A percentile compares a stretch with the other conserved stretches of the same genome.
These are phyloP conservation scores for Pseudococcus viburni DNA, from an alignment of 2,888 invertebrate species.

Conservation along the genomic window DNA sequence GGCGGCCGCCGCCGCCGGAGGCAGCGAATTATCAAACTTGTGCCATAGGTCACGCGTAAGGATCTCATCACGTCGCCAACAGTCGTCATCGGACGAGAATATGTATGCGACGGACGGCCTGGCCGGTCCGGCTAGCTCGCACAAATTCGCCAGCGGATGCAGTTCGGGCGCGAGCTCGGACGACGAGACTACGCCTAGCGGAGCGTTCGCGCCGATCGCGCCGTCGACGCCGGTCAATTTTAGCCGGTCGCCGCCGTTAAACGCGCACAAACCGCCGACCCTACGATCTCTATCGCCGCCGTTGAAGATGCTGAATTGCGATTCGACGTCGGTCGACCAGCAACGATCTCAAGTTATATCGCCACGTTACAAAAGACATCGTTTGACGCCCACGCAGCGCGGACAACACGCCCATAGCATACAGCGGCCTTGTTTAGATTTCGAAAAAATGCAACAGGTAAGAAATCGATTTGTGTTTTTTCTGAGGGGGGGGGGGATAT, in stretches of 20 bases:
- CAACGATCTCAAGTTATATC: conserved; percentile 59
- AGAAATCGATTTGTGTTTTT: conserved; percentile 69
- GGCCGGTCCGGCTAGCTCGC: conserved; percentile 69
- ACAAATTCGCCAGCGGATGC: conserved; percentile 66
- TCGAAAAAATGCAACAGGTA: conserved; percentile 98
- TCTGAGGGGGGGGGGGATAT: no score
- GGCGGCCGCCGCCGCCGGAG: conserved; percentile 63
- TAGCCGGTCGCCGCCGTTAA: conserved; percentile 90
- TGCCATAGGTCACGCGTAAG: conserved; percentile 58
- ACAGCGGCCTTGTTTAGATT: conserved; percentile 92
- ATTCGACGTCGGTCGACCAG: conserved; percentile 62
- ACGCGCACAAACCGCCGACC: conserved; percentile 74
- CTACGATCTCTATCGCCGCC: conserved; percentile 72
- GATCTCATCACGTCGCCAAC: conserved; percentile 60
- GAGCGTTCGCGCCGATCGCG: conserved; percentile 62
- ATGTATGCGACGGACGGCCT: conserved; percentile 37
- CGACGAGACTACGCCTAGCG: conserved; percentile 61
- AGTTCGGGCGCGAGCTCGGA: conserved; percentile 77
- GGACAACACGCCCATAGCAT: conserved; percentile 71
- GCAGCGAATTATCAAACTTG: conserved; percentile 65
- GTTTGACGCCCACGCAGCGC: conserved; percentile 71
- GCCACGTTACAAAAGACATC: conserved; percentile 74
- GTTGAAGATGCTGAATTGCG: conserved; percentile 74
- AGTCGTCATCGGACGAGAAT: conserved; percentile 63
- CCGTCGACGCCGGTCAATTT: conserved; percentile 81